Percentiles rank a stretch among this genome's conserved stretches.
Conservation (phyloP, 2,888 invertebrate genomes). For the Phymatocera aterrima region DNA sequence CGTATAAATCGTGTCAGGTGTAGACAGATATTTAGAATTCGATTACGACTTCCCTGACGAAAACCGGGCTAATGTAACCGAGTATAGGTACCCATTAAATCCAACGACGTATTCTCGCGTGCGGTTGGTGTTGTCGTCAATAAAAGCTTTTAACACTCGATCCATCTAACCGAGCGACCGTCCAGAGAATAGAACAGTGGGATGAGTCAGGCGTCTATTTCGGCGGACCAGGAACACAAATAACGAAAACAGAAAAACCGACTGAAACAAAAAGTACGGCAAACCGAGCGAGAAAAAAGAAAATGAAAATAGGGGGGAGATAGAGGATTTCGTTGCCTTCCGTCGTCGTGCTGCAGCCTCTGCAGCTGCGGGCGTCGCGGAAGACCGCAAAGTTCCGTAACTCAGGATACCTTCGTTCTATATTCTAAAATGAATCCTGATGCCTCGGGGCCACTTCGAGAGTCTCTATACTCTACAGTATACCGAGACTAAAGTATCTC, state of each 20-base stretch:
- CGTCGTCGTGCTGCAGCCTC: not conserved
- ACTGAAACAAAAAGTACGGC: not conserved
- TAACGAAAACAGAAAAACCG: not conserved
- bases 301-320: not conserved
- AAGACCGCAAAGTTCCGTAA: constrained; percentile 6
- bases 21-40: constrained; percentile 42
- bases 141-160: constrained; percentile 66
- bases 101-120: constrained; percentile 1
- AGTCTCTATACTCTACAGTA: constrained; percentile 4
- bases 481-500: constrained; percentile 46
- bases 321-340: not conserved
- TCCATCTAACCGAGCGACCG: constrained; percentile 46
- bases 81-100: not conserved
- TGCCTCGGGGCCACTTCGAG: constrained; percentile 49
- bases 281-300: not conserved
- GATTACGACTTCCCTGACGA: constrained; percentile 36
- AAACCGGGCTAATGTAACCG: not conserved
- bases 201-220: constrained; percentile 40
- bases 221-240: not conserved
- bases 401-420: constrained; percentile 18
- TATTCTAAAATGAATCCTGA: constrained; percentile 39
- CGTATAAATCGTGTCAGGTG: constrained; percentile 20
- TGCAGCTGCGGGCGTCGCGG: not conserved
- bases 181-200: constrained; percentile 32
- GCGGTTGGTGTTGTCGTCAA: constrained; percentile 51